Conservation (phyloP, 2,797 vertebrate genomes). For the Lacerta viridis region DNA sequence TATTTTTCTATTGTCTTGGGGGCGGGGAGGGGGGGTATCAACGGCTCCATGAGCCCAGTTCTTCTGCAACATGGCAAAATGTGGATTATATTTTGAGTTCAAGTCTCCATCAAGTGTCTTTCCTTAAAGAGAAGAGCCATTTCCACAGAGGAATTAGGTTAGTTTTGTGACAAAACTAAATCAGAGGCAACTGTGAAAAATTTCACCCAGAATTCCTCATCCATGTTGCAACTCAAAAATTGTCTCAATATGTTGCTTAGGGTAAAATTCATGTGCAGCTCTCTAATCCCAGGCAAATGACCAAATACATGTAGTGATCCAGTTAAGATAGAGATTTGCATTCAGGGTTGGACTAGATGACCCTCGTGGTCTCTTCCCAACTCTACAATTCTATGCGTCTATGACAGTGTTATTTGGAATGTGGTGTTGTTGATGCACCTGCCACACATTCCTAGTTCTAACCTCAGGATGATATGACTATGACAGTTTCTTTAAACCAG, state of each 20-base stretch:
- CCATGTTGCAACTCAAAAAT: neutral
- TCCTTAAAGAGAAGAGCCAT: neutral
- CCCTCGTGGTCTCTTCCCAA: no score
- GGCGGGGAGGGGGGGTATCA: neutral
- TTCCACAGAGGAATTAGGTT: neutral
- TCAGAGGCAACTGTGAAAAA: neutral
- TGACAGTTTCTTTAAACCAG: neutral
- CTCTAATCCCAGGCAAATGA: neutral
- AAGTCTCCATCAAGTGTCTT: neutral
- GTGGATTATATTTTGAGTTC: conserved; percentile 14
- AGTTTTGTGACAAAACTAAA: neutral
- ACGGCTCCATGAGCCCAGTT: neutral
- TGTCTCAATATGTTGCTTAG: neutral
- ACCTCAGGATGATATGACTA: no score
- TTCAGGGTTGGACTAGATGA: neutral
- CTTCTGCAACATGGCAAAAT: neutral
- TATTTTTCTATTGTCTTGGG: neutral
- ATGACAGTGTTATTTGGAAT: neutral
- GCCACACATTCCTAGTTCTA: neutral
- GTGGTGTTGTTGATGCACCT: neutral
- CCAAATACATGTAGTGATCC: neutral
- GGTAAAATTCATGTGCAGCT: neutral
- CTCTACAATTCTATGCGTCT: no score
- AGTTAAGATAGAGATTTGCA: neutral
- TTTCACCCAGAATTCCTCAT: neutral